These are phyloP conservation scores for Synanthedon tipuliformis DNA, from an alignment of 2,888 invertebrate species.

Conservation along the genomic window DNA sequence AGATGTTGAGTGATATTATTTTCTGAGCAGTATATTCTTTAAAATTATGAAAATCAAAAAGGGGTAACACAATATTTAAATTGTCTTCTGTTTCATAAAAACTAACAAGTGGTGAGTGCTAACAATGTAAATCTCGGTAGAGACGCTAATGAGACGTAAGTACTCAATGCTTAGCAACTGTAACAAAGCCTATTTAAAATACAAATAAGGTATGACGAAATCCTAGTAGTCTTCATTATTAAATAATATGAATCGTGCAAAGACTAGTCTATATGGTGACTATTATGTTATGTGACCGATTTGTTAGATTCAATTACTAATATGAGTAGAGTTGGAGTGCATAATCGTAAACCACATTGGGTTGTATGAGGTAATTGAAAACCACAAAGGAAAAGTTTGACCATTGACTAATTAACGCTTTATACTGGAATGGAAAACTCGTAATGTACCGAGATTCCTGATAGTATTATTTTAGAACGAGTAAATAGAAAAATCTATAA, in stretches of 20 bases:
- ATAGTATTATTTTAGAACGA: no score
- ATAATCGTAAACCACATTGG: not conserved
- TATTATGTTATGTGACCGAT: not conserved
- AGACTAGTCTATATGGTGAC: not conserved
- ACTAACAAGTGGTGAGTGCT: constrained; percentile 10
- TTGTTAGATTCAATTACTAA: not conserved
- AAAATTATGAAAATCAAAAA: not conserved
- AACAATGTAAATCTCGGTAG: constrained; percentile 13
- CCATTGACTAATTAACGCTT: no score
- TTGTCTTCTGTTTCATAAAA: not conserved
- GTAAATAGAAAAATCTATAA: not conserved
- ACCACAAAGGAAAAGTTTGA: not conserved
- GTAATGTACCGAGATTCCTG: no score
- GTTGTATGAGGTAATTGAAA: not conserved
- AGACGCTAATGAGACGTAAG: constrained; percentile 15
- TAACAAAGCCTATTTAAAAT: not conserved
- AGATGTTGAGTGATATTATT: not conserved
- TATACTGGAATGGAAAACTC: no score
- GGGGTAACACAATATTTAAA: not conserved
- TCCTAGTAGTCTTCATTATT: not conserved
- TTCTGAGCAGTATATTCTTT: not conserved
- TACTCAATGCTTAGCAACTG: constrained; percentile 6
- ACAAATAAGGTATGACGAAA: not conserved
- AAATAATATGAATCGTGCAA: not conserved
- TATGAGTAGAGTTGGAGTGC: not conserved